Evolutionary conservation across 2,888 invertebrate species (phyloP).

Genomic region (Folsomia manolachei): DNA sequence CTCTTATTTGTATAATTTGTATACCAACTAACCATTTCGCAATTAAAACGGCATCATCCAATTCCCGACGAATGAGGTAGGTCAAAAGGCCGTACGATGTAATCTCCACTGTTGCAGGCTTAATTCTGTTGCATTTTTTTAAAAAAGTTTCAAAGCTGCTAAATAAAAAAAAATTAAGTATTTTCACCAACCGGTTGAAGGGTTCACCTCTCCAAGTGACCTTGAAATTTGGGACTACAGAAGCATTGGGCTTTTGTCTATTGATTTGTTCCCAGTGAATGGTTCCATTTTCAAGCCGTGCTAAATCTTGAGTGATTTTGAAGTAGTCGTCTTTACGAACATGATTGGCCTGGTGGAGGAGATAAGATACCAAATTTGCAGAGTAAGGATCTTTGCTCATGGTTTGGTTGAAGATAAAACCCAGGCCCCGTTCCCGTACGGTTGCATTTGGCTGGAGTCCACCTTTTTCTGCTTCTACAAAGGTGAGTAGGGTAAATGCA

Average conservation of each 20-base stretch:
- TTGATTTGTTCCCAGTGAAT: slow-evolving; percentile 14
- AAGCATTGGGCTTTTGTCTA: neutral
- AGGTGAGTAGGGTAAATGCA: slow-evolving; percentile 30
- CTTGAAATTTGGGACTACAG: neutral
- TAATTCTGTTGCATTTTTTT: neutral
- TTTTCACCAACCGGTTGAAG: neutral
- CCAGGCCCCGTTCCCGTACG: neutral
- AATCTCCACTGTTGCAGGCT: slow-evolving; percentile 63
- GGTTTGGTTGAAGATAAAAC: neutral
- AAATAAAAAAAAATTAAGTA: neutral
- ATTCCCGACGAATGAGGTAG: slow-evolving; percentile 58
- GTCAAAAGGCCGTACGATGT: slow-evolving; percentile 83
- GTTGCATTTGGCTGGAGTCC: slow-evolving; percentile 9
- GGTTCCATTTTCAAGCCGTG: neutral
- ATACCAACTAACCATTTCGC: slow-evolving; percentile 61
- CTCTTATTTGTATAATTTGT: no score
- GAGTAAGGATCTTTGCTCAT: slow-evolving; percentile 67
- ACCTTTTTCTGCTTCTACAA: slow-evolving; percentile 20
- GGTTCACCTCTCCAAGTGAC: neutral
- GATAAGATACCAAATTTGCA: slow-evolving; percentile 71
- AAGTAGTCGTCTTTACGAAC: slow-evolving; percentile 66
- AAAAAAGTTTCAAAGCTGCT: neutral
- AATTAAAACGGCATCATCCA: slow-evolving; percentile 59
- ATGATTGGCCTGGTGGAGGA: slow-evolving; percentile 71
- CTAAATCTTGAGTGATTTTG: slow-evolving; percentile 57